phyloP scores from a whole-genome alignment of 2,797 vertebrate species.

The Cheirogaleus major region DNA sequence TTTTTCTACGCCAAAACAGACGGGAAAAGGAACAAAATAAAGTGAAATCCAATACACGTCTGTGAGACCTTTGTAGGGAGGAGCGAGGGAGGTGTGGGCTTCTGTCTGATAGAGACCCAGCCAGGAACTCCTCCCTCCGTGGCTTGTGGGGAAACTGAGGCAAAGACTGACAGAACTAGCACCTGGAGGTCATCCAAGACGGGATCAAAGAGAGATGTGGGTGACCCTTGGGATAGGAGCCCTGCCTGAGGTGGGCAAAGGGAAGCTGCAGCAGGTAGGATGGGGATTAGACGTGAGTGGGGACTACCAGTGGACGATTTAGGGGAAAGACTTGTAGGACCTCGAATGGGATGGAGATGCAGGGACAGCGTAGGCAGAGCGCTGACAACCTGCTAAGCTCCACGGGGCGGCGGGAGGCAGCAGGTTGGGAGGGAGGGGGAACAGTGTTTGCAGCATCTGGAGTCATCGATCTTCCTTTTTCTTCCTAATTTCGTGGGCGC shows the following conservation, averaged over 20 bases:
- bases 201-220: background rate
- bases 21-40: slow-evolving; percentile 79
- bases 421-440: slow-evolving; percentile 39
- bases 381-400: slow-evolving; percentile 67
- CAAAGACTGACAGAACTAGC: background rate
- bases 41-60: slow-evolving; percentile 69
- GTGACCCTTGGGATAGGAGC: background rate
- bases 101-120: background rate
- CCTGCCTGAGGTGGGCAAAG: background rate
- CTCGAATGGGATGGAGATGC: background rate
- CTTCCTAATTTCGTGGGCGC: slow-evolving; percentile 82
- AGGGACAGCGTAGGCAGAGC: slow-evolving; percentile 39
- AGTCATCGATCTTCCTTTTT: slow-evolving; percentile 79
- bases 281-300: background rate
- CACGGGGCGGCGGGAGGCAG: background rate
- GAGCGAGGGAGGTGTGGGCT: background rate
- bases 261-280: background rate
- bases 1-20: slow-evolving; percentile 78
- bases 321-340: background rate
- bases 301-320: background rate
- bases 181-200: background rate
- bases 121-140: background rate
- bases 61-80: slow-evolving; percentile 64
- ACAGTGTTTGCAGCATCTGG: slow-evolving; percentile 73
- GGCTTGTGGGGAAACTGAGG: slow-evolving; percentile 41